A percentile compares a stretch with the other conserved stretches of the same genome.
Evolutionary conservation across 2,888 invertebrate species (phyloP).

Genomic region (Hipparchia sbordonii): DNA sequence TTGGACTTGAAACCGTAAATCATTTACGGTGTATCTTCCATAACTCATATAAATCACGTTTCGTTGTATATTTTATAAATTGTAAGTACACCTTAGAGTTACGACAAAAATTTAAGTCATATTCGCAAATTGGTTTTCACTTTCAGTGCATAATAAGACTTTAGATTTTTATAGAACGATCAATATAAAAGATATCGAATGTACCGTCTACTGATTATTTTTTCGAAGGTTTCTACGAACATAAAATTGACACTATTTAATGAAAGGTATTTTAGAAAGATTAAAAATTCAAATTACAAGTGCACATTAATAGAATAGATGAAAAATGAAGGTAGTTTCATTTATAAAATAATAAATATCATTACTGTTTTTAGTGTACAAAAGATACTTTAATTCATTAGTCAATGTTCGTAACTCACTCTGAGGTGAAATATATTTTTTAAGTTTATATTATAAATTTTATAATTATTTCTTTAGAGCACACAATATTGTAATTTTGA

Average conservation of each 20-base stretch:
- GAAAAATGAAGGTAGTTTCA: not conserved
- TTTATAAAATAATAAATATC: not conserved
- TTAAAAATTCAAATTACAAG: too few relatives aligned
- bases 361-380: not conserved
- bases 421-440: not conserved
- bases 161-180: too few relatives aligned
- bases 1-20: slow-evolving; percentile 6
- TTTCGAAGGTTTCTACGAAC: too few relatives aligned
- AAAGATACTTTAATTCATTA: not conserved
- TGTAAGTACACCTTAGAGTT: not conserved
- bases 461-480: not conserved
- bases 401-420: not conserved
- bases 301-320: too few relatives aligned
- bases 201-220: too few relatives aligned
- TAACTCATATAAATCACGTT: not conserved
- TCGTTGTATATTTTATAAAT: not conserved
- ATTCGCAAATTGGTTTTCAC: not conserved
- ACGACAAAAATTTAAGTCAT: not conserved
- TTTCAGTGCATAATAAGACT: too few relatives aligned
- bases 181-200: too few relatives aligned
- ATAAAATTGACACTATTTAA: too few relatives aligned
- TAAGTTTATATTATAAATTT: not conserved
- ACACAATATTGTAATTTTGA: not conserved
- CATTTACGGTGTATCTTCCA: slow-evolving; percentile 11
- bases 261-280: too few relatives aligned